Conservation (phyloP, 2,797 vertebrate species). For the Clarias pachynema region DNA sequence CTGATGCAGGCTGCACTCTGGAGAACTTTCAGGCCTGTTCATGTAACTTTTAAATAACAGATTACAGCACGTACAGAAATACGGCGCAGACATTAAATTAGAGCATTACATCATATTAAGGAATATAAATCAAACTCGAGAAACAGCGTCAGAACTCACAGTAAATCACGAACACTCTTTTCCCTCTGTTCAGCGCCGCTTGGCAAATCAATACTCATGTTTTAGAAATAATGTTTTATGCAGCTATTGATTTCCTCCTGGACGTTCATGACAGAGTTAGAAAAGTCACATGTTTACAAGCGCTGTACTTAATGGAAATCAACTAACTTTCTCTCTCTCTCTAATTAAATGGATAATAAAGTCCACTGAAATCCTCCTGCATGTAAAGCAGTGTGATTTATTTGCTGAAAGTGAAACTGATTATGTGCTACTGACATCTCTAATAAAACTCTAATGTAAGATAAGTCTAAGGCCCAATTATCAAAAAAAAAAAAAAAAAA, state of each 20-base stretch:
- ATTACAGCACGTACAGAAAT: not conserved
- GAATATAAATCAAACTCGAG: not conserved
- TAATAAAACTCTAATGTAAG: not conserved
- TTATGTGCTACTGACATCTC: not conserved
- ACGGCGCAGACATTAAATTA: not conserved
- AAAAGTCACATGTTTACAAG: not conserved
- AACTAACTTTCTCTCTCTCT: not conserved
- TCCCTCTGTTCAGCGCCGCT: not conserved
- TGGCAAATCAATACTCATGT: constrained; percentile 33
- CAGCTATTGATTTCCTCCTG: not conserved
- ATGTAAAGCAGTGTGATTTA: not conserved
- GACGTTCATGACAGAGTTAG: not conserved
- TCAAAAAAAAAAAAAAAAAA: not conserved
- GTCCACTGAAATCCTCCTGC: not conserved
- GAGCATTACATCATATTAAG: constrained; percentile 7
- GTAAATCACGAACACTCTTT: constrained; percentile 36
- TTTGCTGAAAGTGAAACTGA: not conserved
- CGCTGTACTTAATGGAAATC: not conserved
- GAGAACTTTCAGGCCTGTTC: not conserved
- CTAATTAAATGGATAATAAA: not conserved
- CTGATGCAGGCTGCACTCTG: too few relatives aligned
- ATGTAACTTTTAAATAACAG: not conserved
- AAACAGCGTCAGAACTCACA: not conserved
- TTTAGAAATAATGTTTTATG: not conserved
- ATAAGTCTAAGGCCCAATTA: not conserved